These are phyloP conservation scores for Oligia latruncula DNA, from an alignment of 2,888 invertebrate genomes.

Conservation along the genomic window DNA sequence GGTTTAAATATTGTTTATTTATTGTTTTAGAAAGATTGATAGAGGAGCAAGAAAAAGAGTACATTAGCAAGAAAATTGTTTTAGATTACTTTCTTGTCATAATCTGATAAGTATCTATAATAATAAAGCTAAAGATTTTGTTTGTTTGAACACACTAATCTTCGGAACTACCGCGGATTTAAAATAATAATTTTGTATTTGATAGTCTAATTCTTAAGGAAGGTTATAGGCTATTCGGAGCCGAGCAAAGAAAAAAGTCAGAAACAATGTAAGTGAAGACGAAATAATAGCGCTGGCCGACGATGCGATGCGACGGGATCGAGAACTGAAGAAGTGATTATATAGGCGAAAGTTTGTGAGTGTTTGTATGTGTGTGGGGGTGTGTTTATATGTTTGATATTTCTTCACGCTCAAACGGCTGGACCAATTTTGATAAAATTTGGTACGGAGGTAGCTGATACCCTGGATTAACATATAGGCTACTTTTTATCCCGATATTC, in stretches of 20 bases:
- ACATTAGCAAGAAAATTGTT: background rate
- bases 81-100: background rate
- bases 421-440: too few species aligned
- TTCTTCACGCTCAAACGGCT: too few species aligned
- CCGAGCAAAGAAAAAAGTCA: background rate
- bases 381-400: too few species aligned
- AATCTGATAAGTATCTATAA: too few species aligned
- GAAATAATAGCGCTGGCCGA: background rate
- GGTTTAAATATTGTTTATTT: conserved; percentile 3
- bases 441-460: too few species aligned
- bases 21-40: background rate
- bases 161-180: background rate
- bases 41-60: background rate
- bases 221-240: background rate
- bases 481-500: too few species aligned
- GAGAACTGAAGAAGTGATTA: too few species aligned
- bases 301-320: background rate
- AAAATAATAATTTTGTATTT: background rate
- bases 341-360: too few species aligned
- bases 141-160: background rate
- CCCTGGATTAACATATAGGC: too few species aligned
- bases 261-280: background rate
- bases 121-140: too few species aligned
- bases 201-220: background rate
- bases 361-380: too few species aligned